Evolutionary conservation across 2,113 vertebrate species (phyloP).

Genomic region (Arenaria interpres): DNA sequence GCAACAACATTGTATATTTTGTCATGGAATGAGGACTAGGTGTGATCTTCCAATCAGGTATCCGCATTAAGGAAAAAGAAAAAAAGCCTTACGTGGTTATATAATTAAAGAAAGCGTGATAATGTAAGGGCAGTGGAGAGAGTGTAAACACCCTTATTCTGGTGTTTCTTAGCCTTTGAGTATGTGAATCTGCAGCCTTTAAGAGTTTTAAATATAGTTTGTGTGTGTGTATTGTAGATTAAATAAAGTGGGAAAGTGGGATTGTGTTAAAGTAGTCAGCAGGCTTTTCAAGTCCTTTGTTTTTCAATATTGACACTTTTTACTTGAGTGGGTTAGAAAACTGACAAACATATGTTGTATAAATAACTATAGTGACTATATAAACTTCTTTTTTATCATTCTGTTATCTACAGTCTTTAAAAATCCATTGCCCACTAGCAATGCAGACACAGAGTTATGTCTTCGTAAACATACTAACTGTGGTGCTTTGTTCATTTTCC

Average conservation of each 20-base stretch:
- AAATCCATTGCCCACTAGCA: neutral
- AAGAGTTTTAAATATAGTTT: neutral
- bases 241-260: neutral
- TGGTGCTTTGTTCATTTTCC: slow-evolving; percentile 59
- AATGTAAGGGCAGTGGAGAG: neutral
- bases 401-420: neutral
- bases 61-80: neutral
- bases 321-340: neutral
- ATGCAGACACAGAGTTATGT: neutral
- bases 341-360: neutral
- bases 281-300: slow-evolving; percentile 19
- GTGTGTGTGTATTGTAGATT: neutral
- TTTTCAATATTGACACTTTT: neutral
- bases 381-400: neutral
- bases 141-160: neutral
- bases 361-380: neutral
- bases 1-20: neutral
- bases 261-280: slow-evolving; percentile 9
- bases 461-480: slow-evolving; percentile 7
- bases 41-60: neutral
- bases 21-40: neutral
- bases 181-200: neutral
- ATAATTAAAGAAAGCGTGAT: neutral
- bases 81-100: neutral
- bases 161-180: neutral